Evolutionary conservation across 2,797 vertebrate genomes (phyloP), one percentile per base, ranked within the genome.

Genomic region (Mormyrus proboscirostris): DNA sequence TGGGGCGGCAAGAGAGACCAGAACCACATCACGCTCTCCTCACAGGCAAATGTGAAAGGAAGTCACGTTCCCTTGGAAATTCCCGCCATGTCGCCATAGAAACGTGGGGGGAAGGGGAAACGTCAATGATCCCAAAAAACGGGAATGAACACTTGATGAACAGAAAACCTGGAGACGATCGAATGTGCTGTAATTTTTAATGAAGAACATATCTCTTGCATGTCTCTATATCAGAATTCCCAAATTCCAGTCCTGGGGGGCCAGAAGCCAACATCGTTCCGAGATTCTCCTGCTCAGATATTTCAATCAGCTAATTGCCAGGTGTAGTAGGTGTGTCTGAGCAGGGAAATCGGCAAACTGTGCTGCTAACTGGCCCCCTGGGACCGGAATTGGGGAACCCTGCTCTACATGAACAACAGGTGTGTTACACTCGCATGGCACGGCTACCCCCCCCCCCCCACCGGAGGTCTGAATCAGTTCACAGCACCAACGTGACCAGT

Each of bases 71-170:
- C 84, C 50, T 90, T 92, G 92, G 95, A 94, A 91, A 91, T 92
- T 93, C 91, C 92, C 93, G 94, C 94, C 95, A 93, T 90, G 93
- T 97, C 95, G 90, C 96, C 97, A 97, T 97, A 96, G 97, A 96
- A 97, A 97, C 97, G 0, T 16, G 53, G 76, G n/a, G 14, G 44
- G 3, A 33, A 33, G 38, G 19, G 6, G 16, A 2, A 0, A 25
- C 22, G 44, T 10, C 41, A 10, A 50, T 12, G 41, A 50, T n/a
- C 79, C 22, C 38, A 22, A 22, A 22, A 50, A 9, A 84, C 41
- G 50, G 62, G 29, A 69, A 69, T 69, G 25, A 69, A 69, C 62
- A 69, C 10, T 65, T 65, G 10, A 69, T 3, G 62, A 25, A 33
- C 10, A 33, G 25, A 69, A 69, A 33, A 10, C 62, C 25, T 69